phyloP scores from a whole-genome alignment of 2,797 vertebrate species.

The Microchirus variegatus region DNA sequence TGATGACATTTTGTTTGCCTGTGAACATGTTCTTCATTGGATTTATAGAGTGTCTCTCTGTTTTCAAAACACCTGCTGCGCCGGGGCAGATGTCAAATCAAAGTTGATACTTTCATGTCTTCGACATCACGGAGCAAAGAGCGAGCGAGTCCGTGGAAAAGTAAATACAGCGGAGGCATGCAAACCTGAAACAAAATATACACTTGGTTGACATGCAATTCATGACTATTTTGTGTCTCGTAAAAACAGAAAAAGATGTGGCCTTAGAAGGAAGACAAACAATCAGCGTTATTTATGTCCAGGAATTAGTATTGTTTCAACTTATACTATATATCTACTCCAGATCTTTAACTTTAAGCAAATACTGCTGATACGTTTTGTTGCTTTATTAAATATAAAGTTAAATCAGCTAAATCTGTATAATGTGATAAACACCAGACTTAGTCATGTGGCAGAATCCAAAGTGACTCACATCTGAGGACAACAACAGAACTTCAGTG shows the following conservation, averaged over 20 bases:
- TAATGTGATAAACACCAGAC: no score
- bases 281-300: constrained; percentile 20
- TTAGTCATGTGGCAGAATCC: no score
- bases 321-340: constrained; percentile 20
- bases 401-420: no score
- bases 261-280: background rate
- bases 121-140: constrained; percentile 5
- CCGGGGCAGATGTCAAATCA: constrained; percentile 53
- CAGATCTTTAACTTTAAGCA: background rate
- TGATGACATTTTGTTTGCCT: constrained; percentile 82
- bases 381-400: no score
- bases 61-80: constrained; percentile 76
- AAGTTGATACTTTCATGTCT: constrained; percentile 46
- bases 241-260: constrained; percentile 43
- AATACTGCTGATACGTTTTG: no score
- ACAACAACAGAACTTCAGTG: no score
- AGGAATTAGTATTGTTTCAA: constrained; percentile 26
- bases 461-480: no score
- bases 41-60: constrained; percentile 73
- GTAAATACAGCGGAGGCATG: constrained; percentile 18
- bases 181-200: constrained; percentile 22
- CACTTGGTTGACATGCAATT: constrained; percentile 35
- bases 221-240: constrained; percentile 28
- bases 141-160: constrained; percentile 29
- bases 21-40: constrained; percentile 76